Evolutionary conservation across 2,888 invertebrate species (phyloP).

Genomic region (Cantharis lateralis): DNA sequence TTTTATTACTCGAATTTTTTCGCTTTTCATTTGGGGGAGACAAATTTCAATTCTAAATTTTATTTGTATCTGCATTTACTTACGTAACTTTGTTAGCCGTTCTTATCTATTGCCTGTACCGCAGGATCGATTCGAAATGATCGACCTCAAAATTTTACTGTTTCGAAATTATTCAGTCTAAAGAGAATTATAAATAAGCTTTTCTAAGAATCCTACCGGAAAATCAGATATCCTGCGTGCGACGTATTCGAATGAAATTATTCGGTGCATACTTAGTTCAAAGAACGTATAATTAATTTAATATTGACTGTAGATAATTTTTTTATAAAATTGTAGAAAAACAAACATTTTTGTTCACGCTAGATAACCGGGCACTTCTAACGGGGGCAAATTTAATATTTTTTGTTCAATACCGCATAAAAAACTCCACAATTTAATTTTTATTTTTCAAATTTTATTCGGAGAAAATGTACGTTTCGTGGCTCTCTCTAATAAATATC

Average conservation of each 20-base stretch:
- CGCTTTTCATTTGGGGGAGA: not conserved
- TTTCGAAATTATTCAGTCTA: not conserved
- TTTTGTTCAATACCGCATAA: too few species aligned
- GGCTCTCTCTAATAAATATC: too few species aligned
- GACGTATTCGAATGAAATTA: not conserved
- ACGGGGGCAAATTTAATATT: too few species aligned
- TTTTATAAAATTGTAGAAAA: not conserved
- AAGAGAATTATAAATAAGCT: not conserved
- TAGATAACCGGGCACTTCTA: too few species aligned
- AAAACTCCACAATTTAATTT: too few species aligned
- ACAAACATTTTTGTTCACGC: too few species aligned
- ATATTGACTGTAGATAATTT: not conserved
- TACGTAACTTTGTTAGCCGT: not conserved
- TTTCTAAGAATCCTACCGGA: not conserved
- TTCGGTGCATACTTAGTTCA: not conserved
- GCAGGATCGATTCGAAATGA: not conserved
- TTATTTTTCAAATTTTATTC: too few species aligned
- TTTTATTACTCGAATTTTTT: not conserved
- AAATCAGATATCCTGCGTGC: not conserved
- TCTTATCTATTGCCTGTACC: not conserved
- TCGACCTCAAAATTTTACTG: not conserved
- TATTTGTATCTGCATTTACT: not conserved
- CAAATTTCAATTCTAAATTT: not conserved
- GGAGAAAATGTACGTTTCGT: too few species aligned
- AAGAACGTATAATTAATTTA: not conserved